Percentiles rank a stretch among this genome's conserved stretches.
phyloP scores from a whole-genome alignment of 2,888 invertebrate species.

The Vanessa cardui region DNA sequence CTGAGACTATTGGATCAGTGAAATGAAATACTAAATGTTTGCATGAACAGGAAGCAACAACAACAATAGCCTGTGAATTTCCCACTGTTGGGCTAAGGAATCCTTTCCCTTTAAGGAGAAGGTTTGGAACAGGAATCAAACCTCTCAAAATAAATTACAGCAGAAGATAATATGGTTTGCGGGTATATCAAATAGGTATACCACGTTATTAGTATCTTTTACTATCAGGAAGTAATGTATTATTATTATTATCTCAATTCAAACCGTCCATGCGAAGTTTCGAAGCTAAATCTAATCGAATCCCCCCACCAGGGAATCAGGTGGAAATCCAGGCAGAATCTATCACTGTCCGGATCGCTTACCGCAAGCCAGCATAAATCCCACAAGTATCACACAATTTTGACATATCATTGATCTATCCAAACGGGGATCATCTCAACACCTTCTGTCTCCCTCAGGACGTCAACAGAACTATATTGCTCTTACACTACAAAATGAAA shows the following conservation, averaged over 20 bases:
- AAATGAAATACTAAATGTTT: too few relatives aligned
- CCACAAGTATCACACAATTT: slow-evolving; percentile 76
- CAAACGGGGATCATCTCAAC: slow-evolving; percentile 70
- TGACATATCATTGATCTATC: slow-evolving; percentile 80
- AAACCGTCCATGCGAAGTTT: slow-evolving; percentile 4
- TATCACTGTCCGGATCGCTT: slow-evolving; percentile 72
- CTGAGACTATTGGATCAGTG: too few relatives aligned
- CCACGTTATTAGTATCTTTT: too few relatives aligned
- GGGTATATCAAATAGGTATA: too few relatives aligned
- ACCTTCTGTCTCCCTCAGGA: slow-evolving; percentile 64
- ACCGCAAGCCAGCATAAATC: slow-evolving; percentile 66
- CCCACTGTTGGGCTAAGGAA: too few relatives aligned
- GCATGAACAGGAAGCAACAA: too few relatives aligned
- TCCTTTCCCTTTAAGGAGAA: too few relatives aligned
- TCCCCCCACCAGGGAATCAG: slow-evolving; percentile 35
- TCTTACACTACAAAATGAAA: slow-evolving; percentile 9
- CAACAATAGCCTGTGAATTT: too few relatives aligned
- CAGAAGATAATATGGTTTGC: too few relatives aligned
- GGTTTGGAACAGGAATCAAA: too few relatives aligned
- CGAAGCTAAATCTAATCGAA: slow-evolving; percentile 36
- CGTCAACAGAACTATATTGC: slow-evolving; percentile 50
- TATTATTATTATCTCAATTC: background rate
- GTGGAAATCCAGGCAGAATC: slow-evolving; percentile 57
- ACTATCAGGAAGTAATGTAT: background rate
- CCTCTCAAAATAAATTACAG: too few relatives aligned